These are phyloP conservation scores for Monodelphis domestica DNA, from an alignment of 2,797 vertebrate species.

Conservation along the genomic window DNA sequence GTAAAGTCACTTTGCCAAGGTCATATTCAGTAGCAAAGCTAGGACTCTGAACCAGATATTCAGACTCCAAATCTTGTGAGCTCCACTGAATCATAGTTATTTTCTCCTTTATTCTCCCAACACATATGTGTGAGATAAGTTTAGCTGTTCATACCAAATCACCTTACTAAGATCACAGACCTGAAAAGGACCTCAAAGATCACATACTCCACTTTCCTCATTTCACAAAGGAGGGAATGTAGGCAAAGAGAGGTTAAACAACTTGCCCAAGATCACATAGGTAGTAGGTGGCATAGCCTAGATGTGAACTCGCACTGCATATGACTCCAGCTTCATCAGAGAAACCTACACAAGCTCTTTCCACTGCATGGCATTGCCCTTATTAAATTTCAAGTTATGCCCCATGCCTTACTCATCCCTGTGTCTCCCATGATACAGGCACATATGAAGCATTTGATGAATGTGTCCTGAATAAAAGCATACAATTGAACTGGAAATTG, in stretches of 20 bases:
- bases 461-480: background rate
- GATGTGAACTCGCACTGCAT: background rate
- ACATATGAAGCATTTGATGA: background rate
- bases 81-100: background rate
- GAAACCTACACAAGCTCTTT: background rate
- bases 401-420: background rate
- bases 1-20: background rate
- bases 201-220: background rate
- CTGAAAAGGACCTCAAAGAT: background rate
- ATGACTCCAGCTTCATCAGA: background rate
- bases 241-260: background rate
- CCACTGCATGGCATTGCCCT: background rate
- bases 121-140: background rate
- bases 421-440: background rate
- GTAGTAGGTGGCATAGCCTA: background rate
- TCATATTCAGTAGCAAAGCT: background rate
- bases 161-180: background rate
- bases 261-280: background rate
- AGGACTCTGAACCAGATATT: background rate
- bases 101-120: background rate
- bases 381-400: background rate
- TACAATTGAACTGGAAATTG: background rate
- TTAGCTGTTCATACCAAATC: background rate
- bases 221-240: background rate
- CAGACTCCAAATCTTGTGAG: background rate